Conservation (phyloP, 2,113 vertebrate genomes). For the Mus pahari region DNA sequence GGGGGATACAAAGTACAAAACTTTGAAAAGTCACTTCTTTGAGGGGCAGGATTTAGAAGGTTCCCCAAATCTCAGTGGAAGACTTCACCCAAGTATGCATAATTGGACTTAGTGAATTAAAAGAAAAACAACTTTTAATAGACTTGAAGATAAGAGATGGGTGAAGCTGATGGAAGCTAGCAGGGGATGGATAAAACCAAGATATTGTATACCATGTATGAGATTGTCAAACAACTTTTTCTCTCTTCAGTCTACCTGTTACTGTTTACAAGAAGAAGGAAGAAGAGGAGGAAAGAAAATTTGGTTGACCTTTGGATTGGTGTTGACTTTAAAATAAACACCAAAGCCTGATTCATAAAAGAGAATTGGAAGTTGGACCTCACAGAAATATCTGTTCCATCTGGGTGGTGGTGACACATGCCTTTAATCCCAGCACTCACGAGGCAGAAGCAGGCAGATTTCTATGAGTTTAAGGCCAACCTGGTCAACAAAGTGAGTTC, state of each 20-base stretch:
- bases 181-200: not conserved
- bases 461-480: no score
- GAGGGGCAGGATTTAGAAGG: no score
- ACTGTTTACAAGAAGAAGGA: not conserved
- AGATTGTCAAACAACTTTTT: not conserved
- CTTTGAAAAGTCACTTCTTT: not conserved
- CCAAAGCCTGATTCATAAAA: conserved; percentile 1
- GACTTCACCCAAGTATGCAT: no score
- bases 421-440: no score
- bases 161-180: not conserved
- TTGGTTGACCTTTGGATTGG: not conserved
- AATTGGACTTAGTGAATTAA: not conserved
- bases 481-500: no score
- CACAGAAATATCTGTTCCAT: not conserved
- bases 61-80: not conserved
- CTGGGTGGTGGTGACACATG: no score
- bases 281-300: conserved; percentile 4
- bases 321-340: not conserved
- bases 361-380: conserved; percentile 16
- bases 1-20: not conserved
- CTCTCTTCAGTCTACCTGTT: not conserved
- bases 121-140: not conserved
- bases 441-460: no score
- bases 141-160: not conserved
- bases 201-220: not conserved